Conservation (phyloP, 2,113 vertebrate genomes). For the Oncorhynchus kisutch region DNA sequence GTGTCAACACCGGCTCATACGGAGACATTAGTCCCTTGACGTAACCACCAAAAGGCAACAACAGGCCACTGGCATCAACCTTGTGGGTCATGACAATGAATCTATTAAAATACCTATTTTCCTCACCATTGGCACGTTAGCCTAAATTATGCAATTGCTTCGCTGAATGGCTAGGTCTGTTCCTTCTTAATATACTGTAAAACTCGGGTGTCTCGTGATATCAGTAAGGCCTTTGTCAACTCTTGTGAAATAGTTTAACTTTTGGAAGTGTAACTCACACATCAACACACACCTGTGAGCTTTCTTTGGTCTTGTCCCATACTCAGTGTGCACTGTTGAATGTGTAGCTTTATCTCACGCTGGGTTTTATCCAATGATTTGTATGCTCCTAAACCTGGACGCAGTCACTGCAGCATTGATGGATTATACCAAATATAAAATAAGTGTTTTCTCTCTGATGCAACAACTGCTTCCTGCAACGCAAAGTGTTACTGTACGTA, state of each 20-base stretch:
- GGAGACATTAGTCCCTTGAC: conserved; percentile 24
- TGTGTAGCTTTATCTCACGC: conserved; percentile 62
- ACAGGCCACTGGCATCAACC: conserved; percentile 36
- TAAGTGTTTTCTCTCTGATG: conserved; percentile 40
- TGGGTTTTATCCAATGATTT: conserved; percentile 55
- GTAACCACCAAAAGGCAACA: conserved; percentile 23
- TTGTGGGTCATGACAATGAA: conserved; percentile 49
- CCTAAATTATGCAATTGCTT: conserved; percentile 16
- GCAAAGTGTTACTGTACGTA: conserved; percentile 62
- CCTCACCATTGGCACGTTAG: conserved; percentile 32
- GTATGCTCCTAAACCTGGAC: conserved; percentile 54
- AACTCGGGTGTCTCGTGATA: not conserved
- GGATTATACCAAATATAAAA: conserved; percentile 70
- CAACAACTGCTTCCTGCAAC: conserved; percentile 28
- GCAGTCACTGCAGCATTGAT: conserved; percentile 50
- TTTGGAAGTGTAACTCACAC: conserved; percentile 11
- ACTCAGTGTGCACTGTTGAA: conserved; percentile 48
- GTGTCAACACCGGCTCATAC: conserved; percentile 23
- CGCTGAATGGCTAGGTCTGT: not conserved
- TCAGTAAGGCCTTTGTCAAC: conserved; percentile 6
- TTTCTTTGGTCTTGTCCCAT: conserved; percentile 6
- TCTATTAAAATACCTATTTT: conserved; percentile 50
- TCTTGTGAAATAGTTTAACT: conserved; percentile 2
- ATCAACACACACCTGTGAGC: conserved; percentile 24
- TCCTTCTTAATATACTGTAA: conserved; percentile 7